Percentiles rank a stretch among this genome's conserved stretches.
These are phyloP conservation scores for Tragopan temminckii DNA, from an alignment of 2,797 vertebrate species.

Conservation along the genomic window DNA sequence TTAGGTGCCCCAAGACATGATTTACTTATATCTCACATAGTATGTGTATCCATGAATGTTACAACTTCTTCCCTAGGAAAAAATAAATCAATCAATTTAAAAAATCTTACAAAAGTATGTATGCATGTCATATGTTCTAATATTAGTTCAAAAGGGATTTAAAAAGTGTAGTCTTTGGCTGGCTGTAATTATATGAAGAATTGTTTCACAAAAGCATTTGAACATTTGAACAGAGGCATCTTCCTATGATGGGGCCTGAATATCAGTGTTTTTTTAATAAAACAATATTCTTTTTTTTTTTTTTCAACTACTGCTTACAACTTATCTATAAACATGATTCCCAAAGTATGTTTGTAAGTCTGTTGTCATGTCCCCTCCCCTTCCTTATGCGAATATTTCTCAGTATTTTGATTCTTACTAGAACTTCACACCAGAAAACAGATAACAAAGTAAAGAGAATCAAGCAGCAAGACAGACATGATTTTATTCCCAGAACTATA, in stretches of 20 bases:
- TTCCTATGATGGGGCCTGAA: neutral
- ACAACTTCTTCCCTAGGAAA: neutral
- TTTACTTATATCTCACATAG: neutral
- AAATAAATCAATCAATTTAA: neutral
- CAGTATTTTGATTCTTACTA: neutral
- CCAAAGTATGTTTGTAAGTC: neutral
- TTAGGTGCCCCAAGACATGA: neutral
- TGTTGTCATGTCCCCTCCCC: accelerated
- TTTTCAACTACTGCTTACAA: neutral
- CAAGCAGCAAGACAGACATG: neutral
- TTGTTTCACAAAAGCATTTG: neutral
- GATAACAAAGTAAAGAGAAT: neutral
- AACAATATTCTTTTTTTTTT: neutral
- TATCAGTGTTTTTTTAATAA: accelerated
- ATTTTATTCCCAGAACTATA: neutral
- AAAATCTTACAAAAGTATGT: neutral
- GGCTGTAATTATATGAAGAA: neutral
- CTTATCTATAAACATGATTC: neutral
- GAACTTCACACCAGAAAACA: neutral
- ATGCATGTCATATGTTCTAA: neutral
- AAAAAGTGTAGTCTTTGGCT: neutral
- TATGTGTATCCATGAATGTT: neutral
- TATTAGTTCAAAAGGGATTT: neutral
- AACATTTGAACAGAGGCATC: neutral
- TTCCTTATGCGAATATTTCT: neutral